Percentiles rank a stretch among this genome's conserved stretches.
Conservation (phyloP, 2,888 invertebrate genomes). For the Holacanthella duospinosa region DNA sequence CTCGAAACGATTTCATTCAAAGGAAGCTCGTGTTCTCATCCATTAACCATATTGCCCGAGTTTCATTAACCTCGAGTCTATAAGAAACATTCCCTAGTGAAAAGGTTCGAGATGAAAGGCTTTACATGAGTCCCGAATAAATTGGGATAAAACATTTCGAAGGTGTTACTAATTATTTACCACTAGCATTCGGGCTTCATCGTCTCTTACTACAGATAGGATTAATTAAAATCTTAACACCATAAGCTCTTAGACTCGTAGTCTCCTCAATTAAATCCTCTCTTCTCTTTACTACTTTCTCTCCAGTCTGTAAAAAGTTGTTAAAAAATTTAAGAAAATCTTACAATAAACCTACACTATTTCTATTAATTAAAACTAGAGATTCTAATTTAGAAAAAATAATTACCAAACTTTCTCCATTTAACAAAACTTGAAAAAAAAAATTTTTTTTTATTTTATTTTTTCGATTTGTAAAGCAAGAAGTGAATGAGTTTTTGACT, state of each 20-base stretch:
- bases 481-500: background rate
- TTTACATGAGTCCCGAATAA: too few species aligned
- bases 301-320: too few species aligned
- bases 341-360: too few species aligned
- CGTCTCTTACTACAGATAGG: background rate
- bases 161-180: slow-evolving; percentile 1
- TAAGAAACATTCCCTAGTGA: too few species aligned
- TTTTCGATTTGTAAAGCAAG: background rate
- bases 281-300: too few species aligned
- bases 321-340: too few species aligned
- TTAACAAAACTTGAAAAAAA: too few species aligned
- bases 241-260: background rate
- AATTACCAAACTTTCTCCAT: background rate
- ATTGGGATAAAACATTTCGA: too few species aligned
- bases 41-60: background rate
- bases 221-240: background rate
- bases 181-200: background rate
- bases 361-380: too few species aligned
- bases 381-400: too few species aligned
- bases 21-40: background rate
- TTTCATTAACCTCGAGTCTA: background rate
- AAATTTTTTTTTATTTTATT: background rate
- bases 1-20: background rate
- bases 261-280: too few species aligned
- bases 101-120: too few species aligned